Base-by-base conservation (phyloP, 2,797 vertebrate genomes). In the Sebastes itinus region DNA sequence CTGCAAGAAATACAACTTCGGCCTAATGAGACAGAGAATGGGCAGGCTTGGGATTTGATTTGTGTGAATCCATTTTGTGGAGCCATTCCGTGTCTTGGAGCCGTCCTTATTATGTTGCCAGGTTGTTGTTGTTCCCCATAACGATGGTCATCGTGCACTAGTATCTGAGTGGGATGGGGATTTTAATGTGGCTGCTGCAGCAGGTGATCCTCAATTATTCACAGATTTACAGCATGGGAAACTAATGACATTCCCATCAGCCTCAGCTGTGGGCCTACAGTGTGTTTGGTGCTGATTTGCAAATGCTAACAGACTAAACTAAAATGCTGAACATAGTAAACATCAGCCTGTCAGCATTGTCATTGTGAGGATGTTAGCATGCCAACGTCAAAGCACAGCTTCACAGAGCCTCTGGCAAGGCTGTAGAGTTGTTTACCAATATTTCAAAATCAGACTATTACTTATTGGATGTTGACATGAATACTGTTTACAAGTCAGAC, bases 1-100 rank as follows among this genome's bases (percentile, higher is more conserved):
- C 92, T 82, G 61, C 52, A 67, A 87, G 78, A 82, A 87, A 89
- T 78, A 89, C 28, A 75, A 79, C 80, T 77, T 84, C 28, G 56
- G 72, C 30, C 54, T 77, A 82, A 85, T 71, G 72, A 86, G 79
- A 89, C 59, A 71, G 66, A 82, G 61, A 76, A 78, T 42, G 10
- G 35, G 30, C 16, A 67, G 58, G 69, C 18, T 58, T 25, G 20
- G 20, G 33, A 46, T 70, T 76, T 69, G 65, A 76, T 83, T 56
- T 72, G 62, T 76, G 52, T 28, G 62, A 63, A 4, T 59, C 2
- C 7, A 25, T 49, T 59, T 33, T 78, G 28, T 71, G 68, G 58
- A 81, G 77, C 55, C 20, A 22, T 22, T 56, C 42, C 59, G 54
- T 80, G 46, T 66, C 71, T 56, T 80, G 71, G 58, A 76, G 58